A percentile compares a stretch with the other conserved stretches of the same genome.
phyloP scores from a whole-genome alignment of 2,797 vertebrate species.

The Micropoecilia bifurca region DNA sequence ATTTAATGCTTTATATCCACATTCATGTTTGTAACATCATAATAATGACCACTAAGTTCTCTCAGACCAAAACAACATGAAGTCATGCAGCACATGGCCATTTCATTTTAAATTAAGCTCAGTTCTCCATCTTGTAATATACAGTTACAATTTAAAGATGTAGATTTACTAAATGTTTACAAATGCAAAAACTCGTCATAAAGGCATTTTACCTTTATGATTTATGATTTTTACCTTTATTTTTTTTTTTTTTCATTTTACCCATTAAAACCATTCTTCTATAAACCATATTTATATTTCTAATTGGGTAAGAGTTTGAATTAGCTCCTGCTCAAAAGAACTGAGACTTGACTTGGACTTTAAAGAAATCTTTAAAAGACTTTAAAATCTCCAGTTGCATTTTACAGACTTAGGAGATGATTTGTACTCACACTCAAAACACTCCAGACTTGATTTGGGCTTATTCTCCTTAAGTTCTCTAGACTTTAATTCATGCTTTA shows the following conservation, averaged over 20 bases:
- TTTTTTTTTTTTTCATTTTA: neutral
- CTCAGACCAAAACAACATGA: neutral
- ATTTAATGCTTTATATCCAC: neutral
- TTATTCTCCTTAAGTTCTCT: neutral
- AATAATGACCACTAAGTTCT: neutral
- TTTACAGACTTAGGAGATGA: neutral
- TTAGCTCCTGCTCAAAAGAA: neutral
- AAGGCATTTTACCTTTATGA: no score
- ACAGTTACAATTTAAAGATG: neutral
- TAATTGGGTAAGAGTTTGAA: neutral
- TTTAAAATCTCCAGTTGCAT: neutral
- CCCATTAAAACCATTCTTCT: neutral
- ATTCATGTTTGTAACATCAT: neutral
- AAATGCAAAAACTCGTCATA: neutral
- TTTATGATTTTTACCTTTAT: no score
- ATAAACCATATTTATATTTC: neutral
- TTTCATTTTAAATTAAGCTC: neutral
- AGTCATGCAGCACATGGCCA: neutral
- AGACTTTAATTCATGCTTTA: neutral
- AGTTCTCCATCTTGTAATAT: neutral
- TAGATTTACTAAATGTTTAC: neutral
- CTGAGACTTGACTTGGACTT: neutral
- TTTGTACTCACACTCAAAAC: neutral
- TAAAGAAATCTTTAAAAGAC: neutral
- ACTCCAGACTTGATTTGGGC: neutral